Evolutionary conservation across 2,888 invertebrate species (phyloP).

Genomic region (Papilio gigon): DNA sequence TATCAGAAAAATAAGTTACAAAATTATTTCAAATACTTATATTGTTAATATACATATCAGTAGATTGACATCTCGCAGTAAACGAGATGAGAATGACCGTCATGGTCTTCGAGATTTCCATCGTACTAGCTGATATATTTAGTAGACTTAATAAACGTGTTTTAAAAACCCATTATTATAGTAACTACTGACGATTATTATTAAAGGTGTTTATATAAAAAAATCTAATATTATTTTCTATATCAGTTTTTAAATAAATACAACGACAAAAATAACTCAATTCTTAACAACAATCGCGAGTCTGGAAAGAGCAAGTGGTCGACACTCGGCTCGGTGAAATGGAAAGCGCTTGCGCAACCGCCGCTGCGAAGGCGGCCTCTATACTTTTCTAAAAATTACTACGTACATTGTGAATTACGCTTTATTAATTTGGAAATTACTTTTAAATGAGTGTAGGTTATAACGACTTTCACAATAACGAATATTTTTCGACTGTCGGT

Average conservation of each 20-base stretch:
- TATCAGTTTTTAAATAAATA: too few relatives aligned
- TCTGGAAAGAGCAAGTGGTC: constrained; percentile 35
- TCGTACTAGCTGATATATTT: too few relatives aligned
- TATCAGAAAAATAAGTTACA: too few relatives aligned
- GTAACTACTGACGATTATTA: too few relatives aligned
- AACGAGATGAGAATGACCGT: constrained; percentile 21
- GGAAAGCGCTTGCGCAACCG: constrained; percentile 79
- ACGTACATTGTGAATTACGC: not conserved
- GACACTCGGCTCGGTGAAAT: constrained; percentile 63
- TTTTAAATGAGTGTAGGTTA: too few relatives aligned
- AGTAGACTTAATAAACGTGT: not conserved
- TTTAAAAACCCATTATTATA: constrained; percentile 44
- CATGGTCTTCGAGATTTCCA: constrained; percentile 21
- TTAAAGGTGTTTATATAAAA: too few relatives aligned
- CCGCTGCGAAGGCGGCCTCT: constrained; percentile 43
- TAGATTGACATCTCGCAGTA: constrained; percentile 33
- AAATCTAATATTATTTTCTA: too few relatives aligned
- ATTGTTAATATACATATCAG: constrained; percentile 36
- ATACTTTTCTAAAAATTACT: constrained; percentile 27
- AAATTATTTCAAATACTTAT: constrained; percentile 32
- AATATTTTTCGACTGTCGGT: too few relatives aligned
- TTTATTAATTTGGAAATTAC: not conserved
- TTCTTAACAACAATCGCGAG: constrained; percentile 1
- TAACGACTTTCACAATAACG: too few relatives aligned
- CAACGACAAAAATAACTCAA: not conserved